Conservation (phyloP, 2,113 vertebrate species). For the Gnathonemus longibarbis region DNA sequence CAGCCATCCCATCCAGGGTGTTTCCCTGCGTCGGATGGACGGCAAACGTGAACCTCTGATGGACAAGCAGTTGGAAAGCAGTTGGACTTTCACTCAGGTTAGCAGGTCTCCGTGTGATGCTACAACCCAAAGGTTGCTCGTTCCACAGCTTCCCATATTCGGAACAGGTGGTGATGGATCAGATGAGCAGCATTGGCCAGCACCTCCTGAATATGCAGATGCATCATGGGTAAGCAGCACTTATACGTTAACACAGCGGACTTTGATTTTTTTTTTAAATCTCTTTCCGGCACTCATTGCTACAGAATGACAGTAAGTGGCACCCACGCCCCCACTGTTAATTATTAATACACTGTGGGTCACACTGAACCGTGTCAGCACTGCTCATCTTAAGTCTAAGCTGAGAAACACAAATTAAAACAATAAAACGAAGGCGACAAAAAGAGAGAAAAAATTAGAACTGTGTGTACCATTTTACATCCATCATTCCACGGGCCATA, state of each 20-base stretch:
- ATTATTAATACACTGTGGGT: not conserved
- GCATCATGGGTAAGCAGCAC: not conserved
- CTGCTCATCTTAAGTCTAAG: not conserved
- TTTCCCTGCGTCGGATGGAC: not conserved
- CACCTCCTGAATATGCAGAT: not conserved
- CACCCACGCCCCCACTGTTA: not conserved
- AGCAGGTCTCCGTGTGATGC: not conserved
- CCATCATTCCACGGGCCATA: not conserved
- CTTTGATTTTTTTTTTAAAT: not conserved
- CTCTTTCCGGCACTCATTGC: not conserved
- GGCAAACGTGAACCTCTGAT: not conserved
- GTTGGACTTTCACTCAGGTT: not conserved
- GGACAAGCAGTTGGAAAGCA: not conserved
- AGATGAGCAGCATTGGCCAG: not conserved
- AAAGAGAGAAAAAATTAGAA: not conserved
- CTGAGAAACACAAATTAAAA: not conserved
- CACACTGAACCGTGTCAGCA: not conserved
- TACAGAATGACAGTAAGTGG: not conserved
- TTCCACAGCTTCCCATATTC: not conserved
- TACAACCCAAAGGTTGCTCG: not conserved
- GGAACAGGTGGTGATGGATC: not conserved
- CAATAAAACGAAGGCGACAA: not conserved
- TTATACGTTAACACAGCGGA: not conserved
- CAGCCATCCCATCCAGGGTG: not conserved
- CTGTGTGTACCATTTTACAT: not conserved